Evolutionary conservation across 53 echinoderm and acorn worm genomes (phyloP).

Genomic region (Echinometra lucunter): DNA sequence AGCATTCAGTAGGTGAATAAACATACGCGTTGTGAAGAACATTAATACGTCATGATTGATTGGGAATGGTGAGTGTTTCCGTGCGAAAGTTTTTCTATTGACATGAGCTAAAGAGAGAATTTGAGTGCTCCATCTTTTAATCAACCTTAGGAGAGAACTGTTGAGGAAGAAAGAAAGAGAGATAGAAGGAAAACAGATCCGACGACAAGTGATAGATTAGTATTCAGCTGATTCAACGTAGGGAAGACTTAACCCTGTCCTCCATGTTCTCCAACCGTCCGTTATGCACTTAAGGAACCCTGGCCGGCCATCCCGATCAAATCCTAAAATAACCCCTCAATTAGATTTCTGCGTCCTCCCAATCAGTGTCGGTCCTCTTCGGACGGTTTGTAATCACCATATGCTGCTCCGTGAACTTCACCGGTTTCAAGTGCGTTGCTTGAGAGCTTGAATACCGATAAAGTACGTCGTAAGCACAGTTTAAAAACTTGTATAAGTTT

Average conservation of each 20-base stretch:
- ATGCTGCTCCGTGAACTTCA: background rate
- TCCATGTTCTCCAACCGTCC: background rate
- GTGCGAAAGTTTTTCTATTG: background rate
- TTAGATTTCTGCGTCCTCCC: conserved; percentile 26
- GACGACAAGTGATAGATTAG: conserved; percentile 14
- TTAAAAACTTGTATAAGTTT: background rate
- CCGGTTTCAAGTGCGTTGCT: background rate
- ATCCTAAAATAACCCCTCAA: conserved; percentile 30
- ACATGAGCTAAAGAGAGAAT: background rate
- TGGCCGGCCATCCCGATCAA: background rate
- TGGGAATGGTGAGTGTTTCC: background rate
- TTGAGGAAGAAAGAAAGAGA: too few relatives aligned
- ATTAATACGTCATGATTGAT: background rate
- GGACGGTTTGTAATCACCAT: conserved; percentile 15
- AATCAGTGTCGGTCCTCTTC: background rate
- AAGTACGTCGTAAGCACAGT: background rate
- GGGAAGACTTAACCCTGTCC: background rate
- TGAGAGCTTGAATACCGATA: background rate
- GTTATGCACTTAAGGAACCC: background rate
- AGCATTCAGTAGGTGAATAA: background rate
- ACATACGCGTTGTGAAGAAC: background rate
- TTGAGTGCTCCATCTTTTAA: background rate
- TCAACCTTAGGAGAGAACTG: background rate
- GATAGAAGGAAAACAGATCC: background rate
- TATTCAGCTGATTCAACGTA: conserved; percentile 19